Evolutionary conservation across 2,797 vertebrate genomes (phyloP).

Genomic region (Hoplostethus atlanticus): DNA sequence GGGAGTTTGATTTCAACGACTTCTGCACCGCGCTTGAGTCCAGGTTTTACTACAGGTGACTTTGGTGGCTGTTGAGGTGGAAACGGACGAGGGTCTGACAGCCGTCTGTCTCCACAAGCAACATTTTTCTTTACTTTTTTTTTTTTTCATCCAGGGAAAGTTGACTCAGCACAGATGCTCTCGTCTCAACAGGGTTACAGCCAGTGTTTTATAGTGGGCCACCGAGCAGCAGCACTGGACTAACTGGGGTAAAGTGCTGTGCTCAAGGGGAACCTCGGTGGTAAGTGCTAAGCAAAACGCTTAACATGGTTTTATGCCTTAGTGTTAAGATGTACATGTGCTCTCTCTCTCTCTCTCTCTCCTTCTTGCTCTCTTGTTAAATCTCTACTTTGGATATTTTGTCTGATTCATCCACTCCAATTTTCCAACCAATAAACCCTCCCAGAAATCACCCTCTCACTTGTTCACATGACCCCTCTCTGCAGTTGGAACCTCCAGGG

Average conservation of each 20-base stretch:
- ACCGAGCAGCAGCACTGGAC: no score
- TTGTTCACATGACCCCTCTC: slow-evolving; percentile 18
- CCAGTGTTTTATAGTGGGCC: no score
- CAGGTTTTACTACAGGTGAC: slow-evolving; percentile 25
- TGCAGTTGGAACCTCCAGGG: slow-evolving; percentile 24
- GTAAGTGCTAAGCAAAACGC: slow-evolving; percentile 8
- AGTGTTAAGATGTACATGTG: no score
- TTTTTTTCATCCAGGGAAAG: neutral
- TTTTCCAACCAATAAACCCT: slow-evolving; percentile 48
- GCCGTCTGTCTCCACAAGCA: neutral
- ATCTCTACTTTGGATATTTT: neutral
- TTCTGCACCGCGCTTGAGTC: slow-evolving; percentile 14
- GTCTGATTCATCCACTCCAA: slow-evolving; percentile 48
- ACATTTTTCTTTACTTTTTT: neutral
- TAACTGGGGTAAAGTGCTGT: no score
- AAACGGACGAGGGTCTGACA: neutral
- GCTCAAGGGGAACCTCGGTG: neutral
- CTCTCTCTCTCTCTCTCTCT: slow-evolving; percentile 13
- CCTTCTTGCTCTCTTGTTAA: slow-evolving; percentile 36
- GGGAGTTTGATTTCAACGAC: slow-evolving; percentile 12
- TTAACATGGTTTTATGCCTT: slow-evolving; percentile 14
- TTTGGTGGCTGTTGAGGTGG: slow-evolving; percentile 7
- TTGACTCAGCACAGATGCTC: neutral
- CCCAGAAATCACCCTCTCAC: slow-evolving; percentile 18
- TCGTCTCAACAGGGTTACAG: no score